Conservation (phyloP, 2,113 vertebrate genomes). For the Poecilia latipinna region DNA sequence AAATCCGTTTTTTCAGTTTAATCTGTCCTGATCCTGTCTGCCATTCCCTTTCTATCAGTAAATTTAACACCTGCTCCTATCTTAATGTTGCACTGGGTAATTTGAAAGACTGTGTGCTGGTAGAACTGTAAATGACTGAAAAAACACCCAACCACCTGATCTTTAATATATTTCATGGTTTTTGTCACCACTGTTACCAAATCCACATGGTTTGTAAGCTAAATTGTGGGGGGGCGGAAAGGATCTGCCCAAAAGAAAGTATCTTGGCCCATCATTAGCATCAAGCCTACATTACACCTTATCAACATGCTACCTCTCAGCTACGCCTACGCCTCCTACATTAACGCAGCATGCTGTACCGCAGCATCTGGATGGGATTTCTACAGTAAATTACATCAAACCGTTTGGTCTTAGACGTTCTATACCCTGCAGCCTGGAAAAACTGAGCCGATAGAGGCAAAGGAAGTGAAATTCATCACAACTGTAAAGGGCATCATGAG, state of each 20-base stretch:
- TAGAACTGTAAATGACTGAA: slow-evolving; percentile 16
- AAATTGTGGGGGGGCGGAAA: background rate
- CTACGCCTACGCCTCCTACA: slow-evolving; percentile 7
- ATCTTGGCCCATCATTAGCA: background rate
- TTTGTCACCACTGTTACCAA: background rate
- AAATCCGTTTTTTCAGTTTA: too few species aligned
- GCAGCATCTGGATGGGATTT: slow-evolving; percentile 10
- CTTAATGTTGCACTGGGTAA: slow-evolving; percentile 4
- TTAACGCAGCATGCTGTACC: slow-evolving; percentile 12
- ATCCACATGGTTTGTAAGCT: background rate
- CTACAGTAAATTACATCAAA: slow-evolving; percentile 9
- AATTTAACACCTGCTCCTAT: slow-evolving; percentile 7
- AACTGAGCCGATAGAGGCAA: slow-evolving; percentile 46
- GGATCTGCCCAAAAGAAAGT: background rate
- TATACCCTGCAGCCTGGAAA: slow-evolving; percentile 27
- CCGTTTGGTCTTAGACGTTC: slow-evolving; percentile 31
- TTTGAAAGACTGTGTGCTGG: slow-evolving; percentile 6
- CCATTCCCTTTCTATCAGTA: slow-evolving; percentile 2
- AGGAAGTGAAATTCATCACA: slow-evolving; percentile 60
- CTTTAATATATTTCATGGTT: slow-evolving; percentile 8
- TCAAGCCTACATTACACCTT: background rate
- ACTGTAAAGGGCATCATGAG: slow-evolving; percentile 55
- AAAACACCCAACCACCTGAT: slow-evolving; percentile 18
- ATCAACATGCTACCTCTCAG: background rate
- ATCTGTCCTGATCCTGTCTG: too few species aligned